These are phyloP conservation scores for Ennomos erosarius DNA, from an alignment of 2,888 invertebrate genomes.

Conservation along the genomic window DNA sequence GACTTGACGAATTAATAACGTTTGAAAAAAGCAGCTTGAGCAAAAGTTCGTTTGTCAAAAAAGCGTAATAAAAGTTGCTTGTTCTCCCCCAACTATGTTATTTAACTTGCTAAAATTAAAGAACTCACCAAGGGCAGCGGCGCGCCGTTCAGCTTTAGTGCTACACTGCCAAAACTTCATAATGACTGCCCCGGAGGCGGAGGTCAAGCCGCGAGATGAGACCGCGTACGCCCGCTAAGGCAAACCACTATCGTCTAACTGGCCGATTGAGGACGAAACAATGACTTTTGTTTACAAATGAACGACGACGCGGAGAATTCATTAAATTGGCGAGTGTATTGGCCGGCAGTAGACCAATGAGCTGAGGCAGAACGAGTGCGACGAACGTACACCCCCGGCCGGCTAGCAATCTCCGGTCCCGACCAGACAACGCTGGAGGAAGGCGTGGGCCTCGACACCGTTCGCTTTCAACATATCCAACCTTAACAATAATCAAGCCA, in stretches of 20 bases:
- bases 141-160: slow-evolving; percentile 62
- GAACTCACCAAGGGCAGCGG: slow-evolving; percentile 63
- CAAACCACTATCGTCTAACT: slow-evolving; percentile 75
- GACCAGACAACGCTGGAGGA: slow-evolving; percentile 61
- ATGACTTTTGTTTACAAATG: slow-evolving; percentile 84
- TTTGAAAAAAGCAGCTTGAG: too few species aligned
- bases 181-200: slow-evolving; percentile 42
- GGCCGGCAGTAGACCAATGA: slow-evolving; percentile 65
- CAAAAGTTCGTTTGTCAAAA: too few species aligned
- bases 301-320: slow-evolving; percentile 70
- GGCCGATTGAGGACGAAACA: slow-evolving; percentile 76
- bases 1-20: too few species aligned
- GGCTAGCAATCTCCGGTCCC: slow-evolving; percentile 58
- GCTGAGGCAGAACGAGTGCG: slow-evolving; percentile 67
- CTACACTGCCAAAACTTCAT: slow-evolving; percentile 83
- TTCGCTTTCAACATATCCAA: slow-evolving; percentile 44
- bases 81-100: slow-evolving; percentile 2
- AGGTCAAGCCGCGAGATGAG: slow-evolving; percentile 57
- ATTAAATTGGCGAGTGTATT: slow-evolving; percentile 74
- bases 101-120: slow-evolving; percentile 4
- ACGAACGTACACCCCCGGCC: slow-evolving; percentile 67
- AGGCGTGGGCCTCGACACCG: slow-evolving; percentile 72
- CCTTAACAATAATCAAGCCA: slow-evolving; percentile 35
- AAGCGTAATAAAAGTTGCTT: slow-evolving; percentile 4
- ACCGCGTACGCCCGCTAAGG: slow-evolving; percentile 67